Base-by-base conservation (phyloP, 64 coral and sea anemone genomes). In the Montipora sp. region DNA sequence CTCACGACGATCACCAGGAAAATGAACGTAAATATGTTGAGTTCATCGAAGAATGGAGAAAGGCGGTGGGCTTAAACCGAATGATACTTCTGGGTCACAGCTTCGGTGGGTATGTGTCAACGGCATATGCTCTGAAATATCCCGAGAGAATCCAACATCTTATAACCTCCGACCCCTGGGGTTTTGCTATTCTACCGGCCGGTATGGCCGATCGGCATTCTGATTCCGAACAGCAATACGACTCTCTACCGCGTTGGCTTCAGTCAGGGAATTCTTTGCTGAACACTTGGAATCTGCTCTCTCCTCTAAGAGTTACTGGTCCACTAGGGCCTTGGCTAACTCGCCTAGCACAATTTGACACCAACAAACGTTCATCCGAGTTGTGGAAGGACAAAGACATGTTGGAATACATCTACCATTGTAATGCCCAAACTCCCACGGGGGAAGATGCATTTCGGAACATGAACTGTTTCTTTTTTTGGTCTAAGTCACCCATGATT, bases 131-230 rank as follows among this genome's bases (percentile, higher is more conserved):
- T 61, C 73, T 99, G 51, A 77, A 89, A 47, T 84, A 96, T 73
- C 98, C 98, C 18, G 89, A 89, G 46, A 91, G 92, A 94, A 86
- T 99, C 72, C 49, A 91, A 53, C 98, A 95, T 72, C 59, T 99
- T n/a, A 89, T 95, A 46, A 60, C 96, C 7, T 99, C 95, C 4
- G 98, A 99, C 83, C 94, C 98, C 19, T 99, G 98, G 98, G 98
- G 98, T 10, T 99, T 99, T 89, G 92, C 98, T 1, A 99, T 99
- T 51, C 85, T 99, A 48, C 98, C 98, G 1, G 91, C 78, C 50
- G 98, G 98, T n/a, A 89, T 96, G 44, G 80, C 75, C 5, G 98
- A 99, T 69, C 94, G 98, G 12, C 95, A 96, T 65, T 89, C 98
- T 10, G 92, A 94, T 43, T 73, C 43, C 1, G 68, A 74, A 50